Evolutionary conservation across 2,888 invertebrate species (phyloP).

Genomic region (Eutolmus rufibarbis): DNA sequence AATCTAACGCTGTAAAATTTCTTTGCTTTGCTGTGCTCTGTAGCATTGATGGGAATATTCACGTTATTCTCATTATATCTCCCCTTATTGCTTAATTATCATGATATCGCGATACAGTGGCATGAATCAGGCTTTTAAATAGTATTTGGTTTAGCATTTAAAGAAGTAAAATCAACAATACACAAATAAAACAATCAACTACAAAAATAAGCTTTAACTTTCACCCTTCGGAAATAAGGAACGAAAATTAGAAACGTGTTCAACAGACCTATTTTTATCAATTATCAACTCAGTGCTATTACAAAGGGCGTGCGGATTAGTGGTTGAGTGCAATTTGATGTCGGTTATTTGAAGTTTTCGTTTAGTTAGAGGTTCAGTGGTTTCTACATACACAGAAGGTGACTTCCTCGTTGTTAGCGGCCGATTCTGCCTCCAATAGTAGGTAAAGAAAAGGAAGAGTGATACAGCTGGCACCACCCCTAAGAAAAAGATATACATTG

Average conservation of each 20-base stretch:
- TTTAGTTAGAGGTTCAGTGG: conserved; percentile 54
- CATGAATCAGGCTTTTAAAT: not conserved
- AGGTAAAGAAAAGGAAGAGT: conserved; percentile 72
- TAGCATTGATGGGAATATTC: no score
- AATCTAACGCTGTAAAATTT: no score
- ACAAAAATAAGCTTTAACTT: conserved; percentile 31
- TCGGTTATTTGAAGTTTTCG: conserved; percentile 65
- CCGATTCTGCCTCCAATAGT: conserved; percentile 77
- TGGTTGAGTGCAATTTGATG: conserved; percentile 66
- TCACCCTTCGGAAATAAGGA: conserved; percentile 11
- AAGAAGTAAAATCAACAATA: not conserved
- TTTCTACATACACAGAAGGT: conserved; percentile 56
- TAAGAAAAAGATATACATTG: conserved; percentile 87
- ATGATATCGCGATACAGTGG: no score
- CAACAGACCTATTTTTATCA: conserved; percentile 60
- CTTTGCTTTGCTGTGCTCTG: no score
- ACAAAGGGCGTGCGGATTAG: conserved; percentile 66
- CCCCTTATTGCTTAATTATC: no score
- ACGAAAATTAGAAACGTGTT: conserved; percentile 41
- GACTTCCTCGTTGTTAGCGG: conserved; percentile 65
- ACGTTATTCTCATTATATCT: no score
- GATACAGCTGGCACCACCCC: conserved; percentile 80
- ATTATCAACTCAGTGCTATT: conserved; percentile 60
- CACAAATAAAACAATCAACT: conserved; percentile 18
- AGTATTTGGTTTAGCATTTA: not conserved